phyloP scores from a whole-genome alignment of 2,113 vertebrate genomes.

The Hippocampus barbouri region DNA sequence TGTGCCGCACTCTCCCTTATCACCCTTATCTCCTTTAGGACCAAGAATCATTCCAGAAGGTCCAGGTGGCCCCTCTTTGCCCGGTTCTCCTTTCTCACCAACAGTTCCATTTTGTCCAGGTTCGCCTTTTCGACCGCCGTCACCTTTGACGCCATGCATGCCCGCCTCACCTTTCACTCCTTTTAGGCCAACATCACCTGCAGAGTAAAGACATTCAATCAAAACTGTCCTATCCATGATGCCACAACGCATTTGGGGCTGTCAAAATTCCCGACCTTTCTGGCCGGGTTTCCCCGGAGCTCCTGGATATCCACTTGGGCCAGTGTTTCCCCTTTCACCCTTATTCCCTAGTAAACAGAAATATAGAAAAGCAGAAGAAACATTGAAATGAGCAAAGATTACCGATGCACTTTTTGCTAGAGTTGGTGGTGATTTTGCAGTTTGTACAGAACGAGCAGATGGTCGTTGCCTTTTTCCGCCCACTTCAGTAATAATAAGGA shows the following conservation, averaged over 20 bases:
- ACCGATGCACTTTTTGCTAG: too few relatives aligned
- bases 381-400: background rate
- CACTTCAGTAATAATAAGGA: too few relatives aligned
- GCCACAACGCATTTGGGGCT: background rate
- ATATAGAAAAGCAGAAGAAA: background rate
- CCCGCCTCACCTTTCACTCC: constrained; percentile 83
- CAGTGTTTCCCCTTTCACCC: constrained; percentile 84
- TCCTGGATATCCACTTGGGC: constrained; percentile 77
- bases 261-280: constrained; percentile 72
- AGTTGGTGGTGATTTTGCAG: too few relatives aligned
- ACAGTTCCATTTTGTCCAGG: constrained; percentile 80
- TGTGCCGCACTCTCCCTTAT: constrained; percentile 79
- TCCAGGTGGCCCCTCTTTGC: constrained; percentile 65
- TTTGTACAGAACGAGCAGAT: too few relatives aligned
- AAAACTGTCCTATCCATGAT: constrained; percentile 1
- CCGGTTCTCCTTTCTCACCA: constrained; percentile 83
- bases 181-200: constrained; percentile 84
- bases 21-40: constrained; percentile 81
- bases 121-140: constrained; percentile 82
- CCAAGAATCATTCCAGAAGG: constrained; percentile 72
- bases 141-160: constrained; percentile 77
- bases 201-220: constrained; percentile 12
- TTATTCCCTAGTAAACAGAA: constrained; percentile 76
- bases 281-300: constrained; percentile 84
- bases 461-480: too few relatives aligned